Evolutionary conservation across 2,113 vertebrate genomes (phyloP), one percentile per base, ranked within the genome.

Genomic region (Halcyon malimbica): DNA sequence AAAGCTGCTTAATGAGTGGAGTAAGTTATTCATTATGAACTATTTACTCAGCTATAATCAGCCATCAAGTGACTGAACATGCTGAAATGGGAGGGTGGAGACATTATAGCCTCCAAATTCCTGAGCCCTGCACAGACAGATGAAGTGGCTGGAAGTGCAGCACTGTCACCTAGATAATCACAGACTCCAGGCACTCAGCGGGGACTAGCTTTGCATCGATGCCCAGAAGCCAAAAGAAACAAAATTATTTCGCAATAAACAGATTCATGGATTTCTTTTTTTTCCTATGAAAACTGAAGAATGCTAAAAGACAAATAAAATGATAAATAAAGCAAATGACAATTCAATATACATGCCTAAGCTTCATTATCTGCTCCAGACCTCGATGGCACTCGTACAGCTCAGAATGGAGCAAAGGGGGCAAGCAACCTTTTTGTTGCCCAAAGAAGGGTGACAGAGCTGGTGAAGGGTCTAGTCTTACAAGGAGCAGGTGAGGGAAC

Each of bases 211-310:
- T 96, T 96, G 94, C 95, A 95, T 2, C 2, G 29, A 83, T 88
- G 90, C 64, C 92, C 93, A 97, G 92, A 96, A 96, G 90, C 54
- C 74, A 93, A 95, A 88, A 91, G 74, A 96, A 95, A 81, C 75
- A 91, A 83, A 67, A 71, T 69, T 82, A 5, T 87, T 95, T 85
- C 80, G 74, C 48, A 74, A 92, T 94, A 87, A 82, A 83, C 33
- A 93, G 50, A 93, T 81, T 67, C 84, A 89, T 71, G 68, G 29
- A 53, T 92, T 90, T 87, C 60, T 96, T 90, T 95, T 88, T 86
- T 29, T 79, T 88, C 80, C 56, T 83, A 70, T 64, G 54, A 93
- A 96, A 93, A 79, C 3, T 77, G 68, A 92, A 69, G 63, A 73
- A 46, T 48, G 62, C 44, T 67, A 86, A 70, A 73, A 85, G 84